phyloP scores from a whole-genome alignment of 1,140 invertebrate species.

The Lasioglossum albipes region DNA sequence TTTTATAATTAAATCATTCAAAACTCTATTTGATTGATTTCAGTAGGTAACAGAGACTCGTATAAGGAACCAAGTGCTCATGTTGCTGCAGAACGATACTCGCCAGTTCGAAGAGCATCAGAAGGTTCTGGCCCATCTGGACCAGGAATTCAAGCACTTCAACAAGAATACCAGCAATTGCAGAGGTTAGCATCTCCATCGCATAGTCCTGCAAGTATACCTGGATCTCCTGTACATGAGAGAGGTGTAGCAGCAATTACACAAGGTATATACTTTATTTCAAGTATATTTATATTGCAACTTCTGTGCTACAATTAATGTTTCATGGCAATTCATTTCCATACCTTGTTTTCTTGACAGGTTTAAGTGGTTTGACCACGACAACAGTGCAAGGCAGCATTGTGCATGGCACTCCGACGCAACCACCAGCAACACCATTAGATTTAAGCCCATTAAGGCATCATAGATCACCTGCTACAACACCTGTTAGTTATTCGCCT shows the following conservation, averaged over 20 bases:
- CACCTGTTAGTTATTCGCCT: slow-evolving; percentile 79
- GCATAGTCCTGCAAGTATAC: slow-evolving; percentile 80
- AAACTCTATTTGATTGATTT: slow-evolving; percentile 38
- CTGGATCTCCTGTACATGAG: slow-evolving; percentile 86
- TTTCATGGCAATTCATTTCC: neutral
- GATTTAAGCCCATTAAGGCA: slow-evolving; percentile 78
- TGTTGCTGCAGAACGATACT: slow-evolving; percentile 88
- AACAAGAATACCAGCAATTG: slow-evolving; percentile 87
- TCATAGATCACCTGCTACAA: slow-evolving; percentile 79
- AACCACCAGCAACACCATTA: slow-evolving; percentile 75
- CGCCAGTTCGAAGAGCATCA: slow-evolving; percentile 92
- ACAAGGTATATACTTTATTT: slow-evolving; percentile 82
- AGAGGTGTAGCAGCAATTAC: slow-evolving; percentile 87
- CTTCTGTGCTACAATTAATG: neutral
- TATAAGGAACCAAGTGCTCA: slow-evolving; percentile 78
- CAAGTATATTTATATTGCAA: neutral
- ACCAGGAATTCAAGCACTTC: slow-evolving; percentile 82
- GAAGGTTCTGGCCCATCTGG: slow-evolving; percentile 85
- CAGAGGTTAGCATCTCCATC: slow-evolving; percentile 81
- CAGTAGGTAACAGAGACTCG: slow-evolving; percentile 75
- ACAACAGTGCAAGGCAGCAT: slow-evolving; percentile 77
- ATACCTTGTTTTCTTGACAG: slow-evolving; percentile 47
- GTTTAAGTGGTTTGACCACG: slow-evolving; percentile 77
- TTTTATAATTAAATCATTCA: neutral
- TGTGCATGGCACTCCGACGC: slow-evolving; percentile 78